A percentile compares a stretch with the other conserved stretches of the same genome.
Conservation (phyloP, 2,797 vertebrate species). For the Myotis planiceps region DNA sequence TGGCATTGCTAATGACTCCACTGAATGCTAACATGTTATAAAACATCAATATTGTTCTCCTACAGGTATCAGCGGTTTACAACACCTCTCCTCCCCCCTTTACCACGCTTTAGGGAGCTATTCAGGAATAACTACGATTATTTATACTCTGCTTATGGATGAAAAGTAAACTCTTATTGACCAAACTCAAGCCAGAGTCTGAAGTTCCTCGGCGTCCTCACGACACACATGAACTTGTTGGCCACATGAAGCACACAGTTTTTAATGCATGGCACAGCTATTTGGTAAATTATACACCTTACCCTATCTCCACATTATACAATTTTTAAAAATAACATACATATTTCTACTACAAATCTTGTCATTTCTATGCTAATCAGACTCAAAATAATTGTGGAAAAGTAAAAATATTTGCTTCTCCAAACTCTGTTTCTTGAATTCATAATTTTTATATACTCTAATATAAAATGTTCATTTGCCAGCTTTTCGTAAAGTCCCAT, state of each 20-base stretch:
- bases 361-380: background rate
- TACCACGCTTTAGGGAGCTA: background rate
- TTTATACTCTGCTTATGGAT: background rate
- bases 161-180: slow-evolving; percentile 27
- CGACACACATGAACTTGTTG: background rate
- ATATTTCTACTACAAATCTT: slow-evolving; percentile 35
- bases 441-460: slow-evolving; percentile 26
- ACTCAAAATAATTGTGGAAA: slow-evolving; percentile 44
- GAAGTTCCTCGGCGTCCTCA: background rate
- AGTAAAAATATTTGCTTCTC: background rate
- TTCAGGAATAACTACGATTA: background rate
- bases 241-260: background rate
- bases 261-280: background rate
- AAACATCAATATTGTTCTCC: background rate
- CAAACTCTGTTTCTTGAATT: slow-evolving; percentile 33
- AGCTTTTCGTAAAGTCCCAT: background rate
- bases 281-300: background rate
- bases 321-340: background rate
- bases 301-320: background rate
- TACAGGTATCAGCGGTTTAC: background rate
- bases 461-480: slow-evolving; percentile 14
- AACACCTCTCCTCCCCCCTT: background rate
- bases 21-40: background rate
- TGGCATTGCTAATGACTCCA: background rate
- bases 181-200: slow-evolving; percentile 6